Evolutionary conservation across 2,113 vertebrate species (phyloP), one percentile per base, ranked within the genome.

Genomic region (Antennarius striatus): DNA sequence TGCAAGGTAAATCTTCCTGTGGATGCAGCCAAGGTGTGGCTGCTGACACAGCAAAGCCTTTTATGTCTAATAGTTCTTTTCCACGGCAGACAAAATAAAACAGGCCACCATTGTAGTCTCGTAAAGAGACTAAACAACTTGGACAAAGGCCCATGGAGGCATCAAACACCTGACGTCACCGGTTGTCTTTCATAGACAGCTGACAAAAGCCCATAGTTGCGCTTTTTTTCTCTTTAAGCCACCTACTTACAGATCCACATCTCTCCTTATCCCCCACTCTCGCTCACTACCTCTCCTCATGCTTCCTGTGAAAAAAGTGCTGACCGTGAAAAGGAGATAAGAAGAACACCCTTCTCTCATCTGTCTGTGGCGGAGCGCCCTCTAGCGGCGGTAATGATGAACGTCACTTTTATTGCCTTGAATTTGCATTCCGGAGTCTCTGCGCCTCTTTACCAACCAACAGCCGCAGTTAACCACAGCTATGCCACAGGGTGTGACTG

Each of bases 401-500:
- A 85, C 7, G 10, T 22, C 83, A 73, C 12, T 8, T 61, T 30
- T 32, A n/a, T 45, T n/a, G 3, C 22, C 39, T 42, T 40, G 6
- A 45, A 36, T 70, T 39, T 55, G 60, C 14, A 46, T 79, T 73
- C 69, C 49, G 28, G 46, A 79, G 78, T 63, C 76, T 36, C 48
- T 81, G 69, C 46, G 68, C 81, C 83, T 83, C 70, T 78, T 84
- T 80, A 83, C 86, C 83, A 87, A 70, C 65, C 83, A 59, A 60
- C 82, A 78, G 82, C 79, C 73, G 50, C 83, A 81, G 82, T 66
- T 68, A 89, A 87, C 90, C 88, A 53, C 89, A 89, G 72, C 73
- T 63, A 69, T 78, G 86, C 86, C 90, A 84, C 90, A 88, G 86
- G 82, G 79, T 83, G 75, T 66, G 81, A 86, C 79, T 66, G 61